These are phyloP conservation scores for Lasiurus borealis DNA, from an alignment of 2,113 vertebrate species.

Conservation along the genomic window DNA sequence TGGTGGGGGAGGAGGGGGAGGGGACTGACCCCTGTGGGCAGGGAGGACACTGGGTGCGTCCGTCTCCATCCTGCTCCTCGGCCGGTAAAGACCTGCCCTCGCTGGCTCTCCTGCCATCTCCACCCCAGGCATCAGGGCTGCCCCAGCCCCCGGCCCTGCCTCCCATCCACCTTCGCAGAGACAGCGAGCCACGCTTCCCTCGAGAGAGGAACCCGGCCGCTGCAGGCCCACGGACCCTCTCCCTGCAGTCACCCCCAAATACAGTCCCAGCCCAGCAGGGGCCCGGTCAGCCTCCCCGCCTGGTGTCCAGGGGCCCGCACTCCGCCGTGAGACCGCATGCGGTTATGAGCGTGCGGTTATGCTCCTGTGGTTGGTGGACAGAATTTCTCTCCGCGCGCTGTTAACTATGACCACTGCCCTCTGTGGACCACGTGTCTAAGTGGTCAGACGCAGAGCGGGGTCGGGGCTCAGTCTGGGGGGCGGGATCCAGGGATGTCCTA, in stretches of 20 bases:
- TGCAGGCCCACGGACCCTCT: slow-evolving; percentile 44
- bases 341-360: too few relatives aligned
- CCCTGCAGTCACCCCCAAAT: slow-evolving; percentile 42
- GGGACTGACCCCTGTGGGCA: not conserved
- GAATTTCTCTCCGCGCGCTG: slow-evolving; percentile 57
- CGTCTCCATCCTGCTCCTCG: not conserved
- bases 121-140: not conserved
- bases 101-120: not conserved
- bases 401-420: slow-evolving; percentile 68
- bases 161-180: not conserved
- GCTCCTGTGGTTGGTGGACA: slow-evolving; percentile 42
- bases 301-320: slow-evolving; percentile 73
- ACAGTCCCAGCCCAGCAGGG: slow-evolving; percentile 59
- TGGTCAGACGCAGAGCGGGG: not conserved
- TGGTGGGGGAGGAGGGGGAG: too few relatives aligned
- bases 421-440: slow-evolving; percentile 67
- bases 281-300: slow-evolving; percentile 29
- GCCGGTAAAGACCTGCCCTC: not conserved
- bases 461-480: too few relatives aligned
- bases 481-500: not conserved
- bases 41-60: not conserved
- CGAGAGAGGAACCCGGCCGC: not conserved
- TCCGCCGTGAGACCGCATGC: not conserved
- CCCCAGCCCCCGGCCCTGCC: too few relatives aligned
- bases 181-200: not conserved